phyloP scores from a whole-genome alignment of 2,888 invertebrate genomes.

The Patella pellucida region DNA sequence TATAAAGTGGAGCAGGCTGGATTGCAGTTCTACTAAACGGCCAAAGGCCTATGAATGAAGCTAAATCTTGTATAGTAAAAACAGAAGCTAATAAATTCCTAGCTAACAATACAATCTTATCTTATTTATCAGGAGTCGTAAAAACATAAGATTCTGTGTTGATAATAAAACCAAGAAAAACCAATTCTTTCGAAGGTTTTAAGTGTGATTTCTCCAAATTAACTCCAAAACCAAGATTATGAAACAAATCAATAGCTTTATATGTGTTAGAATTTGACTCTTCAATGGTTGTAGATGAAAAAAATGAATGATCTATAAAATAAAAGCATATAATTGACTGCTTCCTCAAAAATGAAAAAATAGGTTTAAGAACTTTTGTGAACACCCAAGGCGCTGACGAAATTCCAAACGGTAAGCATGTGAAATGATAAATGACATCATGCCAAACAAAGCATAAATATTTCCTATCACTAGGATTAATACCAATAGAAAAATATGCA shows the following conservation, averaged over 20 bases:
- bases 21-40: background rate
- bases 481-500: too few species aligned
- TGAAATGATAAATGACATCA: background rate
- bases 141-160: background rate
- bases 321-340: too few species aligned
- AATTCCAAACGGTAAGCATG: background rate
- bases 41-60: background rate
- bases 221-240: too few species aligned
- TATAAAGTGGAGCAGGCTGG: background rate
- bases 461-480: too few species aligned
- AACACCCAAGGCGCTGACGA: background rate
- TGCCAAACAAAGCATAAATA: background rate
- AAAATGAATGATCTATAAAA: too few species aligned
- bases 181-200: background rate
- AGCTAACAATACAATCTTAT: background rate
- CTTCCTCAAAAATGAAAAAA: background rate
- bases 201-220: background rate
- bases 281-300: too few species aligned
- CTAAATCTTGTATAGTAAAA: background rate
- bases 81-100: background rate
- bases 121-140: background rate
- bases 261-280: too few species aligned
- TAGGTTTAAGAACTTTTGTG: background rate
- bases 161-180: background rate
- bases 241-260: too few species aligned